Conservation (phyloP, 2,888 invertebrate genomes). For the Ryuthela nishihirai region DNA sequence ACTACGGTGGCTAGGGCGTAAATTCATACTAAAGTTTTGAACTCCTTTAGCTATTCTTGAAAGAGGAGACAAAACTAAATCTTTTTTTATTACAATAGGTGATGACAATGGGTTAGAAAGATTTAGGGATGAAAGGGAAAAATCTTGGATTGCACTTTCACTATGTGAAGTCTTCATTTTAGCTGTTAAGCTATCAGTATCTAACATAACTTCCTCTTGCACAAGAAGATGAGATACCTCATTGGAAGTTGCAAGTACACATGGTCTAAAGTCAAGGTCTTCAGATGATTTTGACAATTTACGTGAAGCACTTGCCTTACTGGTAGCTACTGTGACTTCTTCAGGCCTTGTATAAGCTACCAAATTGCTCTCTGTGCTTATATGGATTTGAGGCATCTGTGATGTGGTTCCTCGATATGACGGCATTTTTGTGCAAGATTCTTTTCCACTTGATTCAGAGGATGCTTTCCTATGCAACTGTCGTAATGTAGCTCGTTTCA, state of each 20-base stretch:
- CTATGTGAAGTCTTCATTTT: conserved; percentile 70
- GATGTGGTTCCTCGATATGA: conserved; percentile 6
- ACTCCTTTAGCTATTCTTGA: conserved; percentile 83
- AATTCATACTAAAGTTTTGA: conserved; percentile 75
- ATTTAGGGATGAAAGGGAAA: conserved; percentile 35
- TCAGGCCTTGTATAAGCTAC: conserved; percentile 19
- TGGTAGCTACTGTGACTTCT: conserved; percentile 12
- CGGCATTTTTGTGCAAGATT: not conserved
- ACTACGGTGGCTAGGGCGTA: conserved; percentile 47
- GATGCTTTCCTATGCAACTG: conserved; percentile 36
- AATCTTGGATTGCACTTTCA: conserved; percentile 65
- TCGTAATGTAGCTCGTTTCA: conserved; percentile 41
- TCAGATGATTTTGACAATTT: conserved; percentile 44
- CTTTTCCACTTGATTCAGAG: not conserved
- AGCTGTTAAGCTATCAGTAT: conserved; percentile 30
- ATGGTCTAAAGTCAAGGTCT: conserved; percentile 30
- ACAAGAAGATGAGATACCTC: conserved; percentile 37
- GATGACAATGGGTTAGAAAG: conserved; percentile 34
- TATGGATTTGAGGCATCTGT: conserved; percentile 42
- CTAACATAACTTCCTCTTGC: conserved; percentile 34
- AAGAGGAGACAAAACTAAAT: conserved; percentile 57
- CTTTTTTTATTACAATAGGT: conserved; percentile 42
- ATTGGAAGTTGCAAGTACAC: conserved; percentile 22
- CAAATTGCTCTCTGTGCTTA: conserved; percentile 36
- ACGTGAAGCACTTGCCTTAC: conserved; percentile 14